Percentiles rank a stretch among this genome's conserved stretches.
Evolutionary conservation across 2,113 vertebrate species (phyloP).

Genomic region (Lutjanus erythropterus): DNA sequence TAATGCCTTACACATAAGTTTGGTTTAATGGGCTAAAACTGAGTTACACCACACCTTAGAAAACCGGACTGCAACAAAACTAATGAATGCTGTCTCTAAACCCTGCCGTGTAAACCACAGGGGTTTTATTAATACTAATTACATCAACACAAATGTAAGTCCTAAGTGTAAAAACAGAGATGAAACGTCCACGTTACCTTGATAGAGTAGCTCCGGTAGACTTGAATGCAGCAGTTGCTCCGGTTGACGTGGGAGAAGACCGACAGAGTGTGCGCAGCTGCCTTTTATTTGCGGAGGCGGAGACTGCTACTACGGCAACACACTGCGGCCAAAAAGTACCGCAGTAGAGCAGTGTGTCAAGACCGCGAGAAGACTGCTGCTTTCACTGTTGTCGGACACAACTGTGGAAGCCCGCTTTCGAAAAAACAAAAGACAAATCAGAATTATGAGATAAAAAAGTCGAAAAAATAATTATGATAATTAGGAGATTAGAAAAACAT

Average conservation of each 20-base stretch:
- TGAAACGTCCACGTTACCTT: background rate
- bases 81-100: rapidly evolving
- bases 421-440: no score
- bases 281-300: constrained; percentile 43
- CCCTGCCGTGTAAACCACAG: rapidly evolving
- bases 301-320: constrained; percentile 39
- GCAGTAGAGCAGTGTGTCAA: no score
- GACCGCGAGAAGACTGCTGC: no score
- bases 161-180: no score
- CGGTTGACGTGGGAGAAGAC: constrained; percentile 50
- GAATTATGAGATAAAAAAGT: no score
- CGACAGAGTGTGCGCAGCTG: background rate
- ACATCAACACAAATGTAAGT: rapidly evolving
- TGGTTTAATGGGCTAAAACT: background rate
- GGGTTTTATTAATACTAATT: rapidly evolving
- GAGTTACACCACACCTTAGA: rapidly evolving
- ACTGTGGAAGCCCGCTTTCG: no score
- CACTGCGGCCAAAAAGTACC: constrained; percentile 17
- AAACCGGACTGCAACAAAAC: background rate
- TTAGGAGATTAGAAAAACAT: no score
- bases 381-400: no score
- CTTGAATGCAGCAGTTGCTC: rapidly evolving
- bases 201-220: background rate
- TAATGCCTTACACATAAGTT: rapidly evolving
- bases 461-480: no score